Percentiles rank a stretch among this genome's conserved stretches.
Conservation (phyloP, 2,888 invertebrate species). For the Acutogordius australiensis region DNA sequence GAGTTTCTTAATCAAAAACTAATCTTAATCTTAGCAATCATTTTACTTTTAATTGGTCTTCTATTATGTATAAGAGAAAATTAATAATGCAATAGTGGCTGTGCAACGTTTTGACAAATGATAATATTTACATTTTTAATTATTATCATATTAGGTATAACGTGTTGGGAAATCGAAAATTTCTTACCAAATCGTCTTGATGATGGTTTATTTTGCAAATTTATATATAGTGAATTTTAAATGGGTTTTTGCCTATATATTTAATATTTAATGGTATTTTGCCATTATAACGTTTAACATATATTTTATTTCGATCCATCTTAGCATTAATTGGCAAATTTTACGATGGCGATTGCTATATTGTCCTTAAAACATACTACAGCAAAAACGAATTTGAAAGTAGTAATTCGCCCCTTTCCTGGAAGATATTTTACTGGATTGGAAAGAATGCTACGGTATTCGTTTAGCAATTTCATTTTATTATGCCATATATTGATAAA, state of each 20-base stretch:
- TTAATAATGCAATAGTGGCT: too few species aligned
- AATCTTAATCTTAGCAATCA: too few species aligned
- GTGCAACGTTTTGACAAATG: too few species aligned
- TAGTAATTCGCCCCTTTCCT: slow-evolving; percentile 40
- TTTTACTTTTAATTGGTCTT: too few species aligned
- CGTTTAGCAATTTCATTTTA: slow-evolving; percentile 26
- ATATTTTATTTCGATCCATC: slow-evolving; percentile 17
- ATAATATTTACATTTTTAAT: too few species aligned
- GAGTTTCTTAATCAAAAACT: too few species aligned
- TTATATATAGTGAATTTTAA: slow-evolving; percentile 13
- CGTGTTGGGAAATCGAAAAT: slow-evolving; percentile 97
- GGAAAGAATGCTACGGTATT: slow-evolving; percentile 38
- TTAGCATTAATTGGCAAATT: slow-evolving; percentile 68
- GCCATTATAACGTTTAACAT: neutral
- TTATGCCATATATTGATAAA: neutral
- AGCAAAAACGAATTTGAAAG: slow-evolving; percentile 35
- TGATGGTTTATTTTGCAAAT: slow-evolving; percentile 20
- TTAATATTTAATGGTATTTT: too few species aligned
- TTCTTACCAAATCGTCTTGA: slow-evolving; percentile 69
- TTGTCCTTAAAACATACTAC: slow-evolving; percentile 50
- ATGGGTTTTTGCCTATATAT: too few species aligned
- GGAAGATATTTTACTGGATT: slow-evolving; percentile 98
- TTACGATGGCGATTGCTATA: slow-evolving; percentile 83
- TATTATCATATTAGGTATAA: too few species aligned
- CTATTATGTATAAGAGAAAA: too few species aligned